Evolutionary conservation across 2,113 vertebrate species (phyloP).

Genomic region (Brienomyrus longianalis): DNA sequence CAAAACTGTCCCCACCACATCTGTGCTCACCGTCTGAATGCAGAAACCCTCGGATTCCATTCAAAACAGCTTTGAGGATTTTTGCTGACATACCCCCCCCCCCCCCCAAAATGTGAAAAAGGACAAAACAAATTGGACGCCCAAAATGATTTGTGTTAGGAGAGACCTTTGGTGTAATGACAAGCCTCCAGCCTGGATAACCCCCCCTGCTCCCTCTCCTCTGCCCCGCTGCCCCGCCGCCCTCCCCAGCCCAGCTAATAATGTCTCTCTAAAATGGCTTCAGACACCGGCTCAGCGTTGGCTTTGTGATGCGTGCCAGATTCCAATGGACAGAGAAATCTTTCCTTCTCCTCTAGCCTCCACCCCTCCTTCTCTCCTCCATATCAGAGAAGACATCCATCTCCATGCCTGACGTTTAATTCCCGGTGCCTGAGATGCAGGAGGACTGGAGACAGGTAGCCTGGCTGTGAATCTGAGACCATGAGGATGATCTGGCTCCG

Average conservation of each 20-base stretch:
- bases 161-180: background rate
- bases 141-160: background rate
- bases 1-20: background rate
- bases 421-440: conserved; percentile 49
- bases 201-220: background rate
- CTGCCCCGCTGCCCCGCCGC: background rate
- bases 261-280: background rate
- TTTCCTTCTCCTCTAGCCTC: conserved; percentile 39
- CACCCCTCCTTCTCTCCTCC: conserved; percentile 35
- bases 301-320: conserved; percentile 18
- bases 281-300: background rate
- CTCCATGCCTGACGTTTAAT: conserved; percentile 64
- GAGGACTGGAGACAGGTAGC: conserved; percentile 18
- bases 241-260: background rate
- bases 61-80: background rate
- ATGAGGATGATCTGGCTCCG: background rate
- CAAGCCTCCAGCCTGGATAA: background rate
- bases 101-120: background rate
- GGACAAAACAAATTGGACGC: background rate
- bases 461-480: background rate
- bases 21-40: background rate
- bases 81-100: background rate
- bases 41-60: background rate
- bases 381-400: conserved; percentile 62
- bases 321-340: conserved; percentile 31